Evolutionary conservation across 2,113 vertebrate genomes (phyloP).

Genomic region (Cyphotilapia sp.): DNA sequence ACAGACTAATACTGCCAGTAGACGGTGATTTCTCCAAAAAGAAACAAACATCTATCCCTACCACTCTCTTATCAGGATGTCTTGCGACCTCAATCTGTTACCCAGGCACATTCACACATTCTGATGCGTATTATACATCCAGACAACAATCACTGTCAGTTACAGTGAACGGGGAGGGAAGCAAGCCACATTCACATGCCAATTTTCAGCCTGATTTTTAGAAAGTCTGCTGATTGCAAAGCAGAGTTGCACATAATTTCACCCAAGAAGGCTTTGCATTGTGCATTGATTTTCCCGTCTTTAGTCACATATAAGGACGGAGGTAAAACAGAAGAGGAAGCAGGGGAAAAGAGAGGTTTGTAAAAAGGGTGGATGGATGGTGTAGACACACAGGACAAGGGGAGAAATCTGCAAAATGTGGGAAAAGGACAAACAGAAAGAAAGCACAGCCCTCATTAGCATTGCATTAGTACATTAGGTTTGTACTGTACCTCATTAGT

Average conservation of each 20-base stretch:
- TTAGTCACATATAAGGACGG: background rate
- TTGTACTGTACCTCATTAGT: background rate
- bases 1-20: background rate
- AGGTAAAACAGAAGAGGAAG: background rate
- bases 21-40: background rate
- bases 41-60: background rate
- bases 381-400: background rate
- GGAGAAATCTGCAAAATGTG: background rate
- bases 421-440: background rate
- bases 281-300: background rate
- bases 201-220: background rate
- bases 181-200: background rate
- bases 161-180: background rate
- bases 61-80: background rate
- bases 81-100: background rate
- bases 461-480: background rate
- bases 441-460: background rate
- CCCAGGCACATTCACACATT: background rate
- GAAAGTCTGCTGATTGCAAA: constrained; percentile 29
- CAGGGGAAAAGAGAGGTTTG: background rate
- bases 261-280: background rate
- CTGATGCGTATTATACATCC: background rate
- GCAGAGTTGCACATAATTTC: constrained; percentile 25
- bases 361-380: background rate
- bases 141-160: background rate